phyloP scores from a whole-genome alignment of 2,888 invertebrate species.

The Agapetus fuscipes region DNA sequence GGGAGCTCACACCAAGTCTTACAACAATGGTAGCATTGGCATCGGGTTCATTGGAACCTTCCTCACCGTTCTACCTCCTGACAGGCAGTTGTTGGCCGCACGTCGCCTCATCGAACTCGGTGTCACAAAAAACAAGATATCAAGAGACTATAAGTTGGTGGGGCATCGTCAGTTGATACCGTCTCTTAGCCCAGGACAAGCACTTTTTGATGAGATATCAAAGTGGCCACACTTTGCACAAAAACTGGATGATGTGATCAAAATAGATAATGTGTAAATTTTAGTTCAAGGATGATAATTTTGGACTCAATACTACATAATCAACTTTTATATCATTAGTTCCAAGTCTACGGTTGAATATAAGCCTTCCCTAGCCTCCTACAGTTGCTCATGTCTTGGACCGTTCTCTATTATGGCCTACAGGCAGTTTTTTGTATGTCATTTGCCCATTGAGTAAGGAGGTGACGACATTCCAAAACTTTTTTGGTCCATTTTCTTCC shows the following conservation, averaged over 20 bases:
- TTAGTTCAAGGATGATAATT: too few species aligned
- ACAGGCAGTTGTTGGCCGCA: slow-evolving; percentile 50
- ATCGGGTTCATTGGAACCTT: slow-evolving; percentile 68
- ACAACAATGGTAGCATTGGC: slow-evolving; percentile 56
- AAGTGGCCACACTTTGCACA: slow-evolving; percentile 55
- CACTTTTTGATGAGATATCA: slow-evolving; percentile 52
- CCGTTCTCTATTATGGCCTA: too few species aligned
- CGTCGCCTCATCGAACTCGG: slow-evolving; percentile 52
- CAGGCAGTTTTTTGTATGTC: too few species aligned
- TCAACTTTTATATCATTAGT: too few species aligned
- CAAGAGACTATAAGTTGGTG: slow-evolving; percentile 53
- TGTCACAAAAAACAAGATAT: slow-evolving; percentile 49
- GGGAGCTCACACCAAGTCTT: slow-evolving; percentile 62
- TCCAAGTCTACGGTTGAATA: too few species aligned
- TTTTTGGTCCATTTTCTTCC: too few species aligned
- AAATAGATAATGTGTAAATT: background rate
- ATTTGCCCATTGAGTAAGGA: too few species aligned
- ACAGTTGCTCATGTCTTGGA: too few species aligned
- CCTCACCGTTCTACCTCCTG: slow-evolving; percentile 39
- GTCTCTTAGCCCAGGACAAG: slow-evolving; percentile 60
- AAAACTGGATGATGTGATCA: background rate
- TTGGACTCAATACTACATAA: too few species aligned
- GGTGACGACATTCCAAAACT: too few species aligned
- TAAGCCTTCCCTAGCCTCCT: too few species aligned
- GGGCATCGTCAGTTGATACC: slow-evolving; percentile 57